Base-by-base conservation (phyloP, 2,888 invertebrate species). In the Bimastos eiseni region DNA sequence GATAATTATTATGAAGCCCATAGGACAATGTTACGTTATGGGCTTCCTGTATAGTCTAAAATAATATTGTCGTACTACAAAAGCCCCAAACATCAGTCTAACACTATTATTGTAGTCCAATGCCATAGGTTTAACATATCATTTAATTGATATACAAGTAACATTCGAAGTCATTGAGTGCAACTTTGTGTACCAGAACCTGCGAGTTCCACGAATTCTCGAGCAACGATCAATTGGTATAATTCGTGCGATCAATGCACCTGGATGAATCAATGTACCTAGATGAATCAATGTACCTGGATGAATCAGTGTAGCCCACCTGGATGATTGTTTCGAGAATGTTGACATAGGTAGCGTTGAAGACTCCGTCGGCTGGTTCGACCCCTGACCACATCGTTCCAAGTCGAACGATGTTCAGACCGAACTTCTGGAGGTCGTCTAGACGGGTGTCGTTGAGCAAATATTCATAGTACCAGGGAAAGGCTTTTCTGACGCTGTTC, bases 381-480 rank as follows among this genome's bases (percentile, higher is more conserved):
- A 92, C 91, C 19, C 93, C 93, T 24, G 92, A 70, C 93, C 93
- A 93, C 93, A 93, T 93, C 17, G 92, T 90, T 17, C 93, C 93
- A n/a, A 93, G 91, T 30, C 93, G 91, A 37, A 93, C 91, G 4
- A 92, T 92, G 91, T 93, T 93, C 90, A 93, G 92, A 36, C 93
- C 93, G 92, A 93, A 93, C 37, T 92, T 90, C 86, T 91, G 89
- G 70, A 92, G 91, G 91, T 91, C 90, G 21, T 91, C 90, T 33
- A 93, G 88, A 33, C 91, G 90, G 2, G 92, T 93, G 15, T 92
- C 91, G 89, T 93, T 93, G 17, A 93, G 91, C 55, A 91, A 2
- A 36, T 93, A 84, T 36, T 91, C 89, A 30, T 86, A 83, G 90
- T 93, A 93, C 93, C 93, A 93, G 19, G 93, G 93, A 83, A 91